Base-by-base conservation (phyloP, 2,888 invertebrate genomes). In the Nephrotoma appendiculata region DNA sequence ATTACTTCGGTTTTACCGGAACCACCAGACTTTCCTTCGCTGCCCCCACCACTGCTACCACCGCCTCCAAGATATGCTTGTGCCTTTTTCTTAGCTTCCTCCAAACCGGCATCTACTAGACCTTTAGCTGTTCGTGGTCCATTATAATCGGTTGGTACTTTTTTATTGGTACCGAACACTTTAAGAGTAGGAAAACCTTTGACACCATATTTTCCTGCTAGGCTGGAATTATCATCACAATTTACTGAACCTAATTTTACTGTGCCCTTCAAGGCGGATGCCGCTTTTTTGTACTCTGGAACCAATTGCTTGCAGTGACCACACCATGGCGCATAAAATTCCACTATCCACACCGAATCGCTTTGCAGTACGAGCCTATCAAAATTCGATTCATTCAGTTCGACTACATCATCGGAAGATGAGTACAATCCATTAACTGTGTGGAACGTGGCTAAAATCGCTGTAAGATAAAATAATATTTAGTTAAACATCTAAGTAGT, bases 141-240 rank as follows among this genome's bases (percentile, higher is more conserved):
- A 90, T 95, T 95, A 91, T 95, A 99, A 88, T 98, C 97, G 52
- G 94, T 94, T 5, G 98, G 97, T 87, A 94, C 95, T 86, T 93
- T 93, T 91, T 98, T 98, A 91, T 97, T 95, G 0, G 93, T 93
- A 0, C 96, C 96, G 91, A 99, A 99, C 85, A 99, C 95, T 92
- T 99, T 99, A 88, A 99, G 95, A 0, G 99, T 98, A 3, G 99
- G 99, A 91, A 98, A 99, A 86, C 99, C 98, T 88, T 94, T 92
- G 48, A 99, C 95, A 83, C 95, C 95, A 92, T 94, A 99, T 89
- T 95, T 95, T 0, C 94, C 93, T 45, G 95, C 96, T 0, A 99
- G 92, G 5, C 95, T 94, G 89, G 96, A 95, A 90, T 99, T 96
- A 86, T 96, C 95, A 90, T 99, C 98, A 83, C 97, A 97, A 92